These are phyloP conservation scores for Aethes cnicana DNA, from an alignment of 2,888 invertebrate genomes.

Conservation along the genomic window DNA sequence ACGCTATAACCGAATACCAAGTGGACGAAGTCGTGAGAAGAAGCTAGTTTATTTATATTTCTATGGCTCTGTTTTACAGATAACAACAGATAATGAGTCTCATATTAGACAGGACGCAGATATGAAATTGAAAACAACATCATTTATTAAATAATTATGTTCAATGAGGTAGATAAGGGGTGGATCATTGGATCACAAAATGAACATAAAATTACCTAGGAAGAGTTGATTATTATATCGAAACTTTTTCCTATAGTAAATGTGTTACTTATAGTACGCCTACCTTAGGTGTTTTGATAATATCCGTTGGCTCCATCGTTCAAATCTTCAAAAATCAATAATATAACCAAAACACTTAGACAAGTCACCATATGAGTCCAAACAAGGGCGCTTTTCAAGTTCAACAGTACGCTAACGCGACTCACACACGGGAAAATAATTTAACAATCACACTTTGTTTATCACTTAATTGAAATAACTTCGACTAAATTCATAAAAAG, in stretches of 20 bases:
- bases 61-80: too few relatives aligned
- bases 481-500: constrained; percentile 1
- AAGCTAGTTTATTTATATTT: too few relatives aligned
- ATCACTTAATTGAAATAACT: neutral
- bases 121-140: neutral
- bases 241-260: neutral
- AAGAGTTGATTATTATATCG: neutral
- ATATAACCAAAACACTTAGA: constrained; percentile 49
- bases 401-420: constrained; percentile 12
- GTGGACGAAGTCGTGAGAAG: too few relatives aligned
- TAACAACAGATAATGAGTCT: too few relatives aligned
- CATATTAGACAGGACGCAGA: neutral
- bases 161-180: constrained; percentile 9
- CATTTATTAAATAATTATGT: neutral
- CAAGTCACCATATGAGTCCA: constrained; percentile 42
- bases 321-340: constrained; percentile 60
- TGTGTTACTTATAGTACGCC: constrained; percentile 33
- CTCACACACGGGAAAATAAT: constrained; percentile 24
- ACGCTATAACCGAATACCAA: too few relatives aligned
- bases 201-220: too few relatives aligned
- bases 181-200: neutral
- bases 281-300: constrained; percentile 74
- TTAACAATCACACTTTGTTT: constrained; percentile 23
- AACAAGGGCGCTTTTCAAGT: constrained; percentile 6
- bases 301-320: constrained; percentile 57